Percentiles rank a stretch among this genome's conserved stretches.
Conservation (phyloP, 2,888 invertebrate genomes). For the Cheilosia impressa region DNA sequence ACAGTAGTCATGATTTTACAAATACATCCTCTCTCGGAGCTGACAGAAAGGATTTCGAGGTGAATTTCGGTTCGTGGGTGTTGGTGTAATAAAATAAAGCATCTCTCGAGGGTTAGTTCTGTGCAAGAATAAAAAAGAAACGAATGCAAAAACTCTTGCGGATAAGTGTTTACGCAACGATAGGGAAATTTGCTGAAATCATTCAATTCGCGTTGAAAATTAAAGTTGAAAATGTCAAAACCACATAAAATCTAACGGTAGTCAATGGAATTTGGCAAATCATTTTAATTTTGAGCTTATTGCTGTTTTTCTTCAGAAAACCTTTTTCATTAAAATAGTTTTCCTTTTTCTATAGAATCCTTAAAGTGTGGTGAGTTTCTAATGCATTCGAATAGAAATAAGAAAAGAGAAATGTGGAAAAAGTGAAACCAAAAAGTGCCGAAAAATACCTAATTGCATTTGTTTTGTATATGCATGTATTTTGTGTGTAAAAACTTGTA, state of each 20-base stretch:
- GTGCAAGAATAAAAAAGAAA: neutral
- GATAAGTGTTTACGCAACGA: constrained; percentile 68
- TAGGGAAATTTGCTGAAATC: neutral
- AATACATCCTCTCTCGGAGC: neutral
- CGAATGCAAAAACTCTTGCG: constrained; percentile 17
- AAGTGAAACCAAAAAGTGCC: constrained; percentile 19
- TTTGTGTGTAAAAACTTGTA: neutral
- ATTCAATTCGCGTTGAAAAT: constrained; percentile 4
- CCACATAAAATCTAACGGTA: neutral
- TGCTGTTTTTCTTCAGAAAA: constrained; percentile 1
- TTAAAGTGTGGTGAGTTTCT: constrained; percentile 48
- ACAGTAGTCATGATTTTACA: neutral
- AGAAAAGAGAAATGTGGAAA: constrained; percentile 10
- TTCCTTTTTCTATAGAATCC: constrained; percentile 7
- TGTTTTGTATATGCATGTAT: constrained; percentile 9
- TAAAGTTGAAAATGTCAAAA: neutral
- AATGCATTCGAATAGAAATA: constrained; percentile 29
- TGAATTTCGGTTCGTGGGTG: constrained; percentile 36
- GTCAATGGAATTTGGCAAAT: constrained; percentile 1
- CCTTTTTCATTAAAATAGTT: neutral
- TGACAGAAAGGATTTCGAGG: constrained; percentile 20
- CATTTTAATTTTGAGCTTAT: neutral
- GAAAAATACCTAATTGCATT: constrained; percentile 7
- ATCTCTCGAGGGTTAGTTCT: constrained; percentile 18
- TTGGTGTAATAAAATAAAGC: constrained; percentile 35